phyloP scores from a whole-genome alignment of 2,888 invertebrate species.

The Eulithis testata region DNA sequence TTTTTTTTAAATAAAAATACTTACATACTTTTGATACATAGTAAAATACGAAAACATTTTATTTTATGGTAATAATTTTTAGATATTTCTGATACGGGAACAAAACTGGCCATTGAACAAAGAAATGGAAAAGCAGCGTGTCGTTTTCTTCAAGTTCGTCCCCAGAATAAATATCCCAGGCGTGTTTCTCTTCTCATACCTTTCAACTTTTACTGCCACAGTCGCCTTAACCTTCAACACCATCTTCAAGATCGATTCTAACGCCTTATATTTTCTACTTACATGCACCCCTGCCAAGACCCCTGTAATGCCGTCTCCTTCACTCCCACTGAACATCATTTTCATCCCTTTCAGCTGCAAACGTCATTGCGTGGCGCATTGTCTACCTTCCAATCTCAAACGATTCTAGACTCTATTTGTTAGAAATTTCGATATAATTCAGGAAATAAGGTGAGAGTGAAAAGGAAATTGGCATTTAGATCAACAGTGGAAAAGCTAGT shows the following conservation, averaged over 20 bases:
- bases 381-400: conserved; percentile 57
- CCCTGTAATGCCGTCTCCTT: conserved; percentile 63
- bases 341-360: conserved; percentile 65
- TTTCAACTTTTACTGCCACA: conserved; percentile 28
- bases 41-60: too few species aligned
- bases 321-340: conserved; percentile 47
- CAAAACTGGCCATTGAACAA: too few species aligned
- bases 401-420: conserved; percentile 52
- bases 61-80: too few species aligned
- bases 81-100: too few species aligned
- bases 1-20: too few species aligned
- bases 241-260: conserved; percentile 79
- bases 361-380: conserved; percentile 84
- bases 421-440: conserved; percentile 51
- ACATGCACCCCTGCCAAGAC: conserved; percentile 76
- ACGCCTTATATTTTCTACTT: conserved; percentile 60
- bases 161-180: conserved; percentile 4
- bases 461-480: conserved; percentile 83
- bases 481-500: conserved; percentile 80
- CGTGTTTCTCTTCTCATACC: conserved; percentile 13
- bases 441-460: conserved; percentile 45
- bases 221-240: conserved; percentile 47
- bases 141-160: conserved; percentile 11
- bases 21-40: too few species aligned
- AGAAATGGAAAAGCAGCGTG: too few species aligned